These are phyloP conservation scores for Helicoverpa armigera DNA, from an alignment of 1,140 invertebrate species.

Conservation along the genomic window DNA sequence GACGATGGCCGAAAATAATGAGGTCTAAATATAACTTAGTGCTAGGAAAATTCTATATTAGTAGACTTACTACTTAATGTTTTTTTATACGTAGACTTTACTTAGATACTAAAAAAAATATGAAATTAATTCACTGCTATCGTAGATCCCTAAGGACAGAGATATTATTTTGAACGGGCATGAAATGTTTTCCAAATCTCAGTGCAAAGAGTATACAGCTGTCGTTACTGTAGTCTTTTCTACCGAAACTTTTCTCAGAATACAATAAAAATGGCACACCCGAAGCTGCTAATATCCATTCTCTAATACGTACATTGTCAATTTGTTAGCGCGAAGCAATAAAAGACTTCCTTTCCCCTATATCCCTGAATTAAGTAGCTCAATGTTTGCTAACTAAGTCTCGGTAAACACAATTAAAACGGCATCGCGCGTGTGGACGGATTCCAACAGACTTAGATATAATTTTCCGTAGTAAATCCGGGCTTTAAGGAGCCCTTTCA, in stretches of 20 bases:
- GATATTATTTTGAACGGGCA: no score
- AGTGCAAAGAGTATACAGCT: not conserved
- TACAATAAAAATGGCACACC: slow-evolving; percentile 17
- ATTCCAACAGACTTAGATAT: slow-evolving; percentile 70
- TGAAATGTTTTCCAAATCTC: not conserved
- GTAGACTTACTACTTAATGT: no score
- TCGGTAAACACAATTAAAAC: slow-evolving; percentile 78
- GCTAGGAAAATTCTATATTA: no score
- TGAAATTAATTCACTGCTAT: no score
- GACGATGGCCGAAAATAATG: no score
- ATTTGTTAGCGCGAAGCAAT: slow-evolving; percentile 53
- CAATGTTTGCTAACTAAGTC: slow-evolving; percentile 72
- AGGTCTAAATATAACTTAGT: no score
- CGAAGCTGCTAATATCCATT: slow-evolving; percentile 29
- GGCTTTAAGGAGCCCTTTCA: slow-evolving; percentile 66
- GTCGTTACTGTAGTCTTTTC: not conserved
- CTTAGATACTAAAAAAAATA: no score
- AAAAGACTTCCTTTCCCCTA: slow-evolving; percentile 60
- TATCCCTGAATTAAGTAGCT: slow-evolving; percentile 68
- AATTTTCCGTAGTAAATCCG: slow-evolving; percentile 72
- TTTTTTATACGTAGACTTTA: no score
- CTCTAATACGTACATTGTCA: slow-evolving; percentile 43
- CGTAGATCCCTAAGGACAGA: no score
- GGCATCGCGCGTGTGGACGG: slow-evolving; percentile 73
- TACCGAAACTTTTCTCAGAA: not conserved